Percentiles rank a stretch among this genome's conserved stretches.
These are phyloP conservation scores for Drosophila pandora DNA, from an alignment of 1,140 invertebrate species.

Conservation along the genomic window DNA sequence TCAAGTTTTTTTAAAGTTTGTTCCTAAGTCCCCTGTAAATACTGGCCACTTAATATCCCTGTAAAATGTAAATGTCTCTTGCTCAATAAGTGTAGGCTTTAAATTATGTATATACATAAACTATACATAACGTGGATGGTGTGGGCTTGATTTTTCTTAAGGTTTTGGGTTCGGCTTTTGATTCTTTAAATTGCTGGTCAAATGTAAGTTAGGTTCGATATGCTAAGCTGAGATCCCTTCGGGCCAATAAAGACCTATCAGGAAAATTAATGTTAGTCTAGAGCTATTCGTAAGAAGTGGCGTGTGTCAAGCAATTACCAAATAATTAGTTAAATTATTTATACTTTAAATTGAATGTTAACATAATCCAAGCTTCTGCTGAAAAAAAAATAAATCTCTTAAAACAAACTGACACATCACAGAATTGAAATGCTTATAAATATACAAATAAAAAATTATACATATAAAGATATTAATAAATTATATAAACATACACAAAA, in stretches of 20 bases:
- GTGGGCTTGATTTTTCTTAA: slow-evolving; percentile 24
- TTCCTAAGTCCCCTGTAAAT: slow-evolving; percentile 70
- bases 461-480: slow-evolving; percentile 52
- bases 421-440: slow-evolving; percentile 51
- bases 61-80: slow-evolving; percentile 62
- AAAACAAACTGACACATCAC: slow-evolving; percentile 20
- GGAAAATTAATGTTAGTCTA: slow-evolving; percentile 19
- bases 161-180: slow-evolving; percentile 42
- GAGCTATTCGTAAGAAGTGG: slow-evolving; percentile 24
- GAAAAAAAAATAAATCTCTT: slow-evolving; percentile 36
- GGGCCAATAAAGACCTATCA: neutral
- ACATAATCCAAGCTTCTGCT: slow-evolving; percentile 56
- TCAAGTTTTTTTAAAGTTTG: slow-evolving; percentile 73
- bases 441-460: slow-evolving; percentile 49
- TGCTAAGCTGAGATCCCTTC: slow-evolving; percentile 12
- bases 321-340: slow-evolving; percentile 81
- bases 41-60: slow-evolving; percentile 15
- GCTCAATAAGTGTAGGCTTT: slow-evolving; percentile 68
- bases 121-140: slow-evolving; percentile 1
- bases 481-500: slow-evolving; percentile 45
- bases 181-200: slow-evolving; percentile 71
- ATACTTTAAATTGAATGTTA: slow-evolving; percentile 61
- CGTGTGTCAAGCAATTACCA: slow-evolving; percentile 69
- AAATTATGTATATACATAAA: slow-evolving; percentile 37
- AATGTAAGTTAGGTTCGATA: slow-evolving; percentile 54